Conservation (phyloP, 2,888 invertebrate species). For the Epirrita christyi region DNA sequence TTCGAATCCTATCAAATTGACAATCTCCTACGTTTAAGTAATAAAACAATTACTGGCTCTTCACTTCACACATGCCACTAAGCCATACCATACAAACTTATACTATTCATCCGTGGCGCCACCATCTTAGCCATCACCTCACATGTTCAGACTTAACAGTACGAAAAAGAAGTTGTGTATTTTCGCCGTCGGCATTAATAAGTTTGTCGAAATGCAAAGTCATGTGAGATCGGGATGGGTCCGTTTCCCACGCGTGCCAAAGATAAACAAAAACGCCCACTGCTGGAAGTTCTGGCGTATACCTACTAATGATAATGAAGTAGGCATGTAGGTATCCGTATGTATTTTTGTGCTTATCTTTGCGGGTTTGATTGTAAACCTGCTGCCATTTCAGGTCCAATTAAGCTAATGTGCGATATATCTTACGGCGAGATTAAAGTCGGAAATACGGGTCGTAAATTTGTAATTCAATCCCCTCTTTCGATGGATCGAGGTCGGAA, state of each 20-base stretch:
- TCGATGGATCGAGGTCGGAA: no score
- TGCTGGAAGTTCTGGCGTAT: constrained; percentile 45
- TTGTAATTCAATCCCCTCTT: no score
- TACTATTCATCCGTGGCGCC: constrained; percentile 6
- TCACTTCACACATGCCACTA: constrained; percentile 50
- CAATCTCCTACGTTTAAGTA: constrained; percentile 45
- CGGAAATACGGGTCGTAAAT: no score
- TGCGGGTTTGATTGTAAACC: constrained; percentile 8
- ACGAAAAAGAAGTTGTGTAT: constrained; percentile 8
- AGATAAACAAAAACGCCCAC: constrained; percentile 72
- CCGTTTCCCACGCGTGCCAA: constrained; percentile 74
- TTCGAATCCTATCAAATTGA: constrained; percentile 15
- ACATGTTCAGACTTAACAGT: not conserved
- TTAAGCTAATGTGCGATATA: no score
- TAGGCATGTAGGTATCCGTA: constrained; percentile 47
- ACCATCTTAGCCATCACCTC: constrained; percentile 7
- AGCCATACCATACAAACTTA: constrained; percentile 29
- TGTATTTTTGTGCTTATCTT: constrained; percentile 13
- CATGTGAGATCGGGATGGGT: constrained; percentile 60
- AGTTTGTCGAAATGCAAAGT: constrained; percentile 25
- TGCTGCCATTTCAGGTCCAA: not conserved
- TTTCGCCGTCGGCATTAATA: constrained; percentile 11
- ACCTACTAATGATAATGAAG: constrained; percentile 64
- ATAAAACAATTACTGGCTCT: constrained; percentile 54
- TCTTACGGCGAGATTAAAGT: no score